Evolutionary conservation across 2,888 invertebrate species (phyloP).

Genomic region (Drosophila imparisetae): DNA sequence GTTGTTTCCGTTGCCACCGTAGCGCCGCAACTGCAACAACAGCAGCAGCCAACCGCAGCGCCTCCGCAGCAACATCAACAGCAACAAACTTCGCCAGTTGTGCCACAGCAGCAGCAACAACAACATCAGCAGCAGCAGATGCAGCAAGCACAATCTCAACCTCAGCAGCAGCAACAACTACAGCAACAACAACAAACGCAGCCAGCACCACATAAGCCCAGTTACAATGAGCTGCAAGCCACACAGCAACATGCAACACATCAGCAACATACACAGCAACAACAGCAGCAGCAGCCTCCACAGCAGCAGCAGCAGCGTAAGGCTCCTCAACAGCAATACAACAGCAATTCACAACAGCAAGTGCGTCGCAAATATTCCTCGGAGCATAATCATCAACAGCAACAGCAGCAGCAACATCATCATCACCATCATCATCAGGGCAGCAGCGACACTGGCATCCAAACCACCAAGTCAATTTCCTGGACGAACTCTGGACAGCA

Average conservation of each 20-base stretch:
- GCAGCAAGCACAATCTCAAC: conserved; percentile 32
- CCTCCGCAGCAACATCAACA: conserved; percentile 48
- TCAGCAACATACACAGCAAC: conserved; percentile 34
- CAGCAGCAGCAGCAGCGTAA: conserved; percentile 57
- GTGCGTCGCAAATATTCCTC: conserved; percentile 75
- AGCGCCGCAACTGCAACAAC: conserved; percentile 84
- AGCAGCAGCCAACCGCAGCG: conserved; percentile 48
- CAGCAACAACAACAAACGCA: conserved; percentile 34
- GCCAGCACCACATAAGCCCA: background rate
- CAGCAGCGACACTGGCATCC: conserved; percentile 70
- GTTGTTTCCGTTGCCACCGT: conserved; percentile 53
- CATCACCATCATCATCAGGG: conserved; percentile 58
- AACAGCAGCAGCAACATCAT: conserved; percentile 47
- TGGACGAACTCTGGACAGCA: conserved; percentile 85
- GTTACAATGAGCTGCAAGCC: background rate
- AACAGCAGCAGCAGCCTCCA: conserved; percentile 41
- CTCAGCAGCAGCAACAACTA: conserved; percentile 36
- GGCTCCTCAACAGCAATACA: conserved; percentile 66
- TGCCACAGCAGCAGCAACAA: conserved; percentile 46
- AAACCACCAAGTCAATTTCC: conserved; percentile 84
- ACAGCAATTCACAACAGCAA: conserved; percentile 62
- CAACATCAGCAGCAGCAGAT: conserved; percentile 81
- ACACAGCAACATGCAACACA: conserved; percentile 21
- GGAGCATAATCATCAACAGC: conserved; percentile 66
- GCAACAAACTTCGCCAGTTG: conserved; percentile 36